Evolutionary conservation across 2,113 vertebrate species (phyloP), one percentile per base, ranked within the genome.

Genomic region (Sander lucioperca): DNA sequence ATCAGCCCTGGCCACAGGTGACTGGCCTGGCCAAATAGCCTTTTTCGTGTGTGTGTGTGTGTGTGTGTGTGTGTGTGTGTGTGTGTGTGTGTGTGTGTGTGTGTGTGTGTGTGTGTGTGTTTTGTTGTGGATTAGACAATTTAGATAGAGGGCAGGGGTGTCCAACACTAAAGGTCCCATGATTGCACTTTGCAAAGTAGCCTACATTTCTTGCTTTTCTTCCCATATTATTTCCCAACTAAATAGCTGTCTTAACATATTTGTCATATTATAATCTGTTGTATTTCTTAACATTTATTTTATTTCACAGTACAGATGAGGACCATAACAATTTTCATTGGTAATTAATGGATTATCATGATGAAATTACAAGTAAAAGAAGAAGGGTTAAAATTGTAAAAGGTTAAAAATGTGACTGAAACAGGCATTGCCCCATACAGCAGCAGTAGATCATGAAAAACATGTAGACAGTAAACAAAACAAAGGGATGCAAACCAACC

Each of bases 21-120:
- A 92, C 74, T 93, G 86, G 84, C 86, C 91, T 80, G 88, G 79
- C 79, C 89, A 93, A 92, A 94, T 90, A 89, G 82, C 85, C 71
- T 87, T 87, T 74, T 57, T 33, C 21, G 10, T 50, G 62, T 57
- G 65, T 62, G 53, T 66, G 43, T 47, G 53, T 69, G 53, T 79
- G 80, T 76, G 47, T 61, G 45, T 80, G 61, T 72, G 13, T 63
- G 63, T 84, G 63, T 58, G 45, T 81, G 69, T 68, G 67, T 51
- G 73, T 66, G 67, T 59, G 47, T 56, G 56, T 75, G 59, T 54
- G 51, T 65, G 71, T 73, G 50, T 70, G 65, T 76, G 70, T 64
- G 43, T 67, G 62, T 56, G 65, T 71, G 74, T 73, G 65, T 63
- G 62, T 48, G 56, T 82, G 71, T 54, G 59, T 64, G 33, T 76